Evolutionary conservation across 2,888 invertebrate genomes (phyloP).

Genomic region (Tanypteryx hageni): DNA sequence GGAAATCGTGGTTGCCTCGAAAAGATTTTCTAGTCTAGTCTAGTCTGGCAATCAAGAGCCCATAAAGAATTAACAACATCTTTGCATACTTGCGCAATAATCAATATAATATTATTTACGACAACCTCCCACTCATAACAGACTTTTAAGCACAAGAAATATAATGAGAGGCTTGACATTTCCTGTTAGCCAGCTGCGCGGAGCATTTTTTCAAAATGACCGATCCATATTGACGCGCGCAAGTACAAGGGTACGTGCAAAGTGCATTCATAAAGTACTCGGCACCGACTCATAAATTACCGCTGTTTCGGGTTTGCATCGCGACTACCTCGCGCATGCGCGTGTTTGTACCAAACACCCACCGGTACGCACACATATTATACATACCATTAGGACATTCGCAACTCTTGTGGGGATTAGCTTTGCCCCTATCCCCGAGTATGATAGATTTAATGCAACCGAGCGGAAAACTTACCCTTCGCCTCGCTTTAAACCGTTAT

Average conservation of each 20-base stretch:
- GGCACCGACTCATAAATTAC: background rate
- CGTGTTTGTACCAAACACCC: background rate
- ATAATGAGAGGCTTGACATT: background rate
- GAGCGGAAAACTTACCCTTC: background rate
- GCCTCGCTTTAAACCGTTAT: background rate
- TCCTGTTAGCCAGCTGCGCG: background rate
- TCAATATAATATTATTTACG: slow-evolving; percentile 14
- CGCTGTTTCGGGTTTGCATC: background rate
- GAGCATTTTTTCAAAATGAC: background rate
- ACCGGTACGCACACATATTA: background rate
- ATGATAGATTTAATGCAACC: slow-evolving; percentile 24
- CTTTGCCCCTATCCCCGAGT: background rate
- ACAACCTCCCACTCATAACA: background rate
- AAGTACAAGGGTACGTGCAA: background rate
- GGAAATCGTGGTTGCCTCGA: background rate
- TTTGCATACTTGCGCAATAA: background rate
- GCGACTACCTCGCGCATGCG: background rate
- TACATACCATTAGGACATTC: background rate
- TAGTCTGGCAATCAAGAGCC: background rate
- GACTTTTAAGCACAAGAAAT: background rate
- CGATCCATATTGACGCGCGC: background rate
- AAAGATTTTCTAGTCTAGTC: background rate
- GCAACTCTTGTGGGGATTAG: background rate
- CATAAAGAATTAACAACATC: background rate
- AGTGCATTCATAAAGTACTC: slow-evolving; percentile 11